Evolutionary conservation across 2,797 vertebrate genomes (phyloP).

Genomic region (Thalassophryne amazonica): DNA sequence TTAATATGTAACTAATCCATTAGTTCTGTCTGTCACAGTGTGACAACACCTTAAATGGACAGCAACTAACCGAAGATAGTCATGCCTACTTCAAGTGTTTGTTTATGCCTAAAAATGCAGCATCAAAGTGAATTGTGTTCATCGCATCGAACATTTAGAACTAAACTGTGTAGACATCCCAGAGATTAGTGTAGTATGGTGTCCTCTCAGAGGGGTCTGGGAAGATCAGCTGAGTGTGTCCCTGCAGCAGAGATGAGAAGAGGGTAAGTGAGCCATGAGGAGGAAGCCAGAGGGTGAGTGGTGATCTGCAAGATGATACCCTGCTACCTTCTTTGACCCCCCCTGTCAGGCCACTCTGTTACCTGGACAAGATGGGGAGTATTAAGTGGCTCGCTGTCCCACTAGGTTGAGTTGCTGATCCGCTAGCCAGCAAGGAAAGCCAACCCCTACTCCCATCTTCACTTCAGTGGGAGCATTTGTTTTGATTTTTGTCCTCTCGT

Average conservation of each 20-base stretch:
- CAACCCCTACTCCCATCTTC: constrained; percentile 74
- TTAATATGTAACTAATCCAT: too few species aligned
- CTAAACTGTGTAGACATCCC: constrained; percentile 3
- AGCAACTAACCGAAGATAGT: too few species aligned
- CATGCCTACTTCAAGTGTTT: too few species aligned
- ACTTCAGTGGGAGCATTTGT: constrained; percentile 78
- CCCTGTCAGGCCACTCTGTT: constrained; percentile 70
- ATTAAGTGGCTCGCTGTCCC: constrained; percentile 73
- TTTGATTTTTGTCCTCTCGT: constrained; percentile 74
- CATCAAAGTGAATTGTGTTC: not conserved
- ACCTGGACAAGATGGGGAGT: constrained; percentile 75
- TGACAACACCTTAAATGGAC: too few species aligned
- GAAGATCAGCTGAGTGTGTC: constrained; percentile 54
- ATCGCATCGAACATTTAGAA: not conserved
- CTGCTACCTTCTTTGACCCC: constrained; percentile 78
- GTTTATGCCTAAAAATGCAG: too few species aligned
- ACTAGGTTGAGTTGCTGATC: constrained; percentile 76
- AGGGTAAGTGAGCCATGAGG: constrained; percentile 71
- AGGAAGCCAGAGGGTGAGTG: constrained; percentile 71
- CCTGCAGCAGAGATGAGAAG: constrained; percentile 59
- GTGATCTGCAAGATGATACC: constrained; percentile 75
- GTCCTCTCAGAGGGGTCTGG: constrained; percentile 36
- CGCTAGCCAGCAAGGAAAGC: constrained; percentile 70
- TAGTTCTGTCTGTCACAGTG: too few species aligned
- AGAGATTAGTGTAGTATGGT: constrained; percentile 39